phyloP scores from a whole-genome alignment of 53 echinoderm and acorn worm species.

The Zoroaster sp. region DNA sequence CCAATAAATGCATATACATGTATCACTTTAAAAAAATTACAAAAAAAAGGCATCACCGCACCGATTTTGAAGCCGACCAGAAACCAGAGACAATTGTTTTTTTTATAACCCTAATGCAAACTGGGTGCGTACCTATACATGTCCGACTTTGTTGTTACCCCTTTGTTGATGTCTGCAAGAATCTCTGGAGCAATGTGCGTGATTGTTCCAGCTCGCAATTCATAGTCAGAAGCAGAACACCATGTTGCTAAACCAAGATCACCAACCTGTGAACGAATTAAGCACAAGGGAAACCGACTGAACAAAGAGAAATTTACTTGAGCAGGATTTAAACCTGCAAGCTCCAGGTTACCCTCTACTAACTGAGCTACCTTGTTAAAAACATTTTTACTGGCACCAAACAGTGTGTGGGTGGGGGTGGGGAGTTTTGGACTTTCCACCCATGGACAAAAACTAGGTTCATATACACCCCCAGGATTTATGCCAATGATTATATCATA shows the following conservation, averaged over 20 bases:
- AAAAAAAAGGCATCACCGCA: too few species aligned
- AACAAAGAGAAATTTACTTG: background rate
- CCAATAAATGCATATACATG: too few species aligned
- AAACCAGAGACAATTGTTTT: too few species aligned
- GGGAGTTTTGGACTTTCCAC: too few species aligned
- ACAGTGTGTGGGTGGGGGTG: too few species aligned
- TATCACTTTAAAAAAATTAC: too few species aligned
- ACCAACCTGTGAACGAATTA: conserved; percentile 15
- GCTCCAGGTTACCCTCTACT: background rate
- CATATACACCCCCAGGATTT: too few species aligned
- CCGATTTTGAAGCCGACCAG: too few species aligned
- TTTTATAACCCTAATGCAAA: background rate
- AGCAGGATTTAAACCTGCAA: too few species aligned
- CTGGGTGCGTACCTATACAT: conserved; percentile 47
- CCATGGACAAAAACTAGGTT: background rate
- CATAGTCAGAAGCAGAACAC: background rate
- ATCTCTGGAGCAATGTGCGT: conserved; percentile 35
- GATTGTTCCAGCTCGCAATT: background rate
- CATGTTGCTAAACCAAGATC: conserved; percentile 37
- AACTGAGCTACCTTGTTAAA: background rate
- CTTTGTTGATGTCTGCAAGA: background rate
- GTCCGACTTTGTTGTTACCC: background rate
- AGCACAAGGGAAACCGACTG: too few species aligned
- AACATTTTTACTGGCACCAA: too few species aligned
- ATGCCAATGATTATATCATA: too few species aligned